Evolutionary conservation across 2,113 vertebrate species (phyloP), one percentile per base, ranked within the genome.

Genomic region (Thermophis baileyi): DNA sequence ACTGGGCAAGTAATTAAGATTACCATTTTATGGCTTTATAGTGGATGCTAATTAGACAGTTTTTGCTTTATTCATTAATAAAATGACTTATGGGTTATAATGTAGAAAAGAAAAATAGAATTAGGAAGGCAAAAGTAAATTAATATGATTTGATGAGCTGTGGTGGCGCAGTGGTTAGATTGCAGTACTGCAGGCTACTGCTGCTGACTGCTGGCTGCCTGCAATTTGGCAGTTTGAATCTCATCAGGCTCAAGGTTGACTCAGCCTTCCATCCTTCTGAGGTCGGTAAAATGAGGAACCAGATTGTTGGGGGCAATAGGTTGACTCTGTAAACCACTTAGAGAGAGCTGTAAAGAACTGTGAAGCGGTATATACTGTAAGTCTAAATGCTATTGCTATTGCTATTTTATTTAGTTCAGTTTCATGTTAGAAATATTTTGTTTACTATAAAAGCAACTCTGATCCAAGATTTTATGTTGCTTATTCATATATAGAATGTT

Each of bases 1-100:
- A 81, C 87, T 94, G 87, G 53, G 85, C 63, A 95, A 96, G 74
- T 96, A 95, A 96, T 85, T 93, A 81, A 94, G 87, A 96, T 47
- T 25, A 94, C 85, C 60, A 57, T 91, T 96, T 94, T 85, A 92
- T 90, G 94, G 6, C 88, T 49, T 91, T 90, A 27, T 87, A 60
- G 35, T 91, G 50, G 92, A 93, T 1, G 27, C 40, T 95, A 95
- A 96, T 95, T 95, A 96, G 57, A 96, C 0, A 1, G 50, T 47
- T 95, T 96, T 22, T 51, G 14, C 49, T 53, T 14, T 88, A 93
- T 49, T 94, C 30, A 46, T 49, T 18, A 92, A 88, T 24, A 49
- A 87, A 63, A 92, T 50, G 50, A 35, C 63, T 46, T 74, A 27
- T 74, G 35, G 18, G 51, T 3, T 74, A 9, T 6, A 20, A 46